Percentiles rank a stretch among this genome's conserved stretches.
phyloP scores from a whole-genome alignment of 1,140 invertebrate genomes.

The Akabosia matsudoensis region DNA sequence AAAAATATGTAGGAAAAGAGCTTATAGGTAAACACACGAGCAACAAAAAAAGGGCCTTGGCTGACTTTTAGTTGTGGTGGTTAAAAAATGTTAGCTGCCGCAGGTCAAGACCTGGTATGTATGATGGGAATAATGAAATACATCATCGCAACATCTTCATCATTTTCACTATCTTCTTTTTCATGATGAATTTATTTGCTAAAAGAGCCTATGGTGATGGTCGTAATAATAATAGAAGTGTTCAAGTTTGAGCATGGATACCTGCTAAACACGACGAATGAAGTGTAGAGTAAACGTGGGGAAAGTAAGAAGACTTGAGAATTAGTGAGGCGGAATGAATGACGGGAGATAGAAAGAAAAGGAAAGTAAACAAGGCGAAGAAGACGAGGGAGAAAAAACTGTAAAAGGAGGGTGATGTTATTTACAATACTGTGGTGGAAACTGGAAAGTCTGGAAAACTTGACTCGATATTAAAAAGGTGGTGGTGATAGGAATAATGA shows the following conservation, averaged over 20 bases:
- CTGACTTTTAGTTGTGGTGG: too few species aligned
- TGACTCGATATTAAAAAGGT: conserved; percentile 10
- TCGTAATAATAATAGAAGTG: neutral
- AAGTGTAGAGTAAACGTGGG: neutral
- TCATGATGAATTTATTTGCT: too few species aligned
- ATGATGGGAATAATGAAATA: too few species aligned
- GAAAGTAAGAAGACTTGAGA: neutral
- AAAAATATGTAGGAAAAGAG: too few species aligned
- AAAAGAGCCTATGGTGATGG: neutral
- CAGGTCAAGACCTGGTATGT: too few species aligned
- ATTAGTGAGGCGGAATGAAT: neutral
- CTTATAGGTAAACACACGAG: too few species aligned
- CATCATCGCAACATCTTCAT: too few species aligned
- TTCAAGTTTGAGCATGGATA: neutral
- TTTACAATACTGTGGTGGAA: conserved; percentile 4
- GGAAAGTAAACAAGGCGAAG: neutral
- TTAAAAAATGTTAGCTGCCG: too few species aligned
- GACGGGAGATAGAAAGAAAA: neutral
- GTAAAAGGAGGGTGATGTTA: neutral
- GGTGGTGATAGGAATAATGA: conserved; percentile 35
- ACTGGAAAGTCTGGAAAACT: conserved; percentile 4
- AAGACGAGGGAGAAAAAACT: neutral
- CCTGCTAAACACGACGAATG: neutral
- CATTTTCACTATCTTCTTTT: too few species aligned
- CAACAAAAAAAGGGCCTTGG: too few species aligned